Evolutionary conservation across 2,888 invertebrate genomes (phyloP), one percentile per base, ranked within the genome.

Genomic region (Rhingia rostrata): DNA sequence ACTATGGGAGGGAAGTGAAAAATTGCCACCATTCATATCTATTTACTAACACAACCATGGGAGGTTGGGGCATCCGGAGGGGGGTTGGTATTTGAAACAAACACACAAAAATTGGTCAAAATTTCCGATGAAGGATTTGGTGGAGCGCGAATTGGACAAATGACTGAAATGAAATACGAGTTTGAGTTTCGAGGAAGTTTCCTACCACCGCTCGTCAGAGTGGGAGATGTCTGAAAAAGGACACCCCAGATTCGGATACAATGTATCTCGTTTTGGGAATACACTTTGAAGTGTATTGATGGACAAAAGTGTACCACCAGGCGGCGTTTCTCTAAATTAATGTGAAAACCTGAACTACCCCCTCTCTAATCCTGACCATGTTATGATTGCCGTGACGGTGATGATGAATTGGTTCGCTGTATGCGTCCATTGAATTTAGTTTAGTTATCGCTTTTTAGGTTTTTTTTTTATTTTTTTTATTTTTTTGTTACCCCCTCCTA

Each of bases 1-100:
- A 6, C 10, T 6, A 37, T 30, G n/a, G 12, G 14, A 12, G 45
- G 43, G n/a, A 30, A 58, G 53, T 82, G 77, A 77, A 77, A 82
- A 82, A 82, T 82, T 82, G 77, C 66, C 58, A 72, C 77, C 64
- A 82, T 82, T 82, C 77, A 77, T 82, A 82, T 82, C 82, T 82
- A 82, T 82, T 82, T 77, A 66, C 77, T 51, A 58, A 5, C 33
- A 4, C 14, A n/a, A 30, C 41, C 14, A n/a, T 4, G 53, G 45
- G 6, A 4, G 47, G n/a, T 2, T 6, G 32, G 3, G 30, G 35
- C 37, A 9, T 22, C 22, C 7, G n/a, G 12, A 0, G 14, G n/a
- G 5, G 5, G 2, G 14, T 12, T 4, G 35, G 3, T 6, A n/a
- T 0, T 4, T 22, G 33, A 30, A 33, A 45, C 22, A 10, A 43